phyloP scores from a whole-genome alignment of 2,113 vertebrate species.

The Aptenodytes forsteri region DNA sequence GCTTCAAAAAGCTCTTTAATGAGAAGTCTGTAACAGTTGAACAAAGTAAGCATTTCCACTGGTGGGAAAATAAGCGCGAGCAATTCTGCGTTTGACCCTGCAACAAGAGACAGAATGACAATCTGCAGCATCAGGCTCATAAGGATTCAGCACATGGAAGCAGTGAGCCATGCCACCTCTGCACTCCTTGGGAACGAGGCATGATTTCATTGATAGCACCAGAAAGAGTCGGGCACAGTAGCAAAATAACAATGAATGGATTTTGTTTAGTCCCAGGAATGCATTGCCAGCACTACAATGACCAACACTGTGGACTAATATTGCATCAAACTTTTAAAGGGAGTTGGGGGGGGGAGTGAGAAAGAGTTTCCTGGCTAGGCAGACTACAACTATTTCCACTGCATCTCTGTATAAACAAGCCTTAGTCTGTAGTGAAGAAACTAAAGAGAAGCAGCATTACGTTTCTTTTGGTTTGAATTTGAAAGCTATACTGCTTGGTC shows the following conservation, averaged over 20 bases:
- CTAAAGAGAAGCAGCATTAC: neutral
- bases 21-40: constrained; percentile 7
- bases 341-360: neutral
- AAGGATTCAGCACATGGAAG: constrained; percentile 34
- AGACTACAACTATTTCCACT: neutral
- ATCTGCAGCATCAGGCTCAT: neutral
- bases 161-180: neutral
- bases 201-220: constrained; percentile 13
- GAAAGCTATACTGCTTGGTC: neutral
- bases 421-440: neutral
- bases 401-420: neutral
- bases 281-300: neutral
- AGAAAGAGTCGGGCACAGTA: neutral
- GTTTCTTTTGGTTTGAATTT: neutral
- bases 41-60: constrained; percentile 50
- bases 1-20: constrained; percentile 29
- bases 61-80: constrained; percentile 26
- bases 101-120: neutral
- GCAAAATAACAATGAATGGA: neutral
- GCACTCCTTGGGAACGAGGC: constrained; percentile 27
- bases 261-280: neutral
- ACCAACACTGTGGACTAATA: neutral
- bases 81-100: constrained; percentile 5
- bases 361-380: neutral
- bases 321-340: neutral